These are phyloP conservation scores for Valencia hispanica DNA, from an alignment of 2,797 vertebrate species.

Conservation along the genomic window DNA sequence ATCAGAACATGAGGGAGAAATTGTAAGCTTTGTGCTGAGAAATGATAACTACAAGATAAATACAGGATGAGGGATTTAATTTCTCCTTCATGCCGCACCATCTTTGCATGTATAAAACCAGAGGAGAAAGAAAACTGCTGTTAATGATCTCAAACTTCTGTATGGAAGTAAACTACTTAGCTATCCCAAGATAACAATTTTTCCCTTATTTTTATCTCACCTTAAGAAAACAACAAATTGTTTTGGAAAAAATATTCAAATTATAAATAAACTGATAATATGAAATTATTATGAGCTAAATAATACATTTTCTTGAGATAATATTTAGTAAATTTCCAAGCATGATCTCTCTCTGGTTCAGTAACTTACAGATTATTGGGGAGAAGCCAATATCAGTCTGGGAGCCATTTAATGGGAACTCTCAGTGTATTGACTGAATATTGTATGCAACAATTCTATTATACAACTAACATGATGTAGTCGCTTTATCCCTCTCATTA, in stretches of 20 bases:
- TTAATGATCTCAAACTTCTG: background rate
- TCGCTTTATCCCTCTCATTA: background rate
- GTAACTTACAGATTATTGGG: background rate
- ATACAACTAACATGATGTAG: background rate
- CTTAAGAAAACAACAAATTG: background rate
- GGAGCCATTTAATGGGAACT: background rate
- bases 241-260: background rate
- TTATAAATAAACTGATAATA: background rate
- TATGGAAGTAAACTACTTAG: no score
- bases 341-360: background rate
- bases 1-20: background rate
- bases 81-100: no score
- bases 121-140: background rate
- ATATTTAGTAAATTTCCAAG: background rate
- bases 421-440: background rate
- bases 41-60: background rate
- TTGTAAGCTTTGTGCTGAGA: background rate
- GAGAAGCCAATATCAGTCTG: background rate
- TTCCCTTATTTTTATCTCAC: no score
- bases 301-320: background rate
- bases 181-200: no score
- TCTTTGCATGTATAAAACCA: no score
- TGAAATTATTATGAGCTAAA: background rate
- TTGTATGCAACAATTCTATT: background rate
- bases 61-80: no score